These are phyloP conservation scores for Leptinotarsa juncta DNA, from an alignment of 2,888 invertebrate species.

Conservation along the genomic window DNA sequence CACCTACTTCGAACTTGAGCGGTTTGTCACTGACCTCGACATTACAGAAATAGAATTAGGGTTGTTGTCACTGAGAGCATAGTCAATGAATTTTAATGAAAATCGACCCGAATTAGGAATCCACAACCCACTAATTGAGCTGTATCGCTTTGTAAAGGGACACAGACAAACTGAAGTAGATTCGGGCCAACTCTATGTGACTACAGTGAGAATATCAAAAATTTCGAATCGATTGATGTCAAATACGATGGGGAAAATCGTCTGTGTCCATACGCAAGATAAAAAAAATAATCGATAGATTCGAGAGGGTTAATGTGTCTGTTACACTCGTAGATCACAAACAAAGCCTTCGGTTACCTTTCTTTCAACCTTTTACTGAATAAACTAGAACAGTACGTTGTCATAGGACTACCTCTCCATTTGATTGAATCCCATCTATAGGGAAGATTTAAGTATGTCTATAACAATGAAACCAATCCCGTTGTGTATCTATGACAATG, in stretches of 20 bases:
- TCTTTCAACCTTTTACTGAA: too few relatives aligned
- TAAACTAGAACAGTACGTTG: too few relatives aligned
- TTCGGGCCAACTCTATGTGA: neutral
- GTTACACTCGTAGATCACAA: too few relatives aligned
- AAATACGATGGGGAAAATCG: neutral
- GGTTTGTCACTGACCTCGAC: neutral
- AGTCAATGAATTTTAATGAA: constrained; percentile 1
- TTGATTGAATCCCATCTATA: too few relatives aligned
- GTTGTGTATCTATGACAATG: too few relatives aligned
- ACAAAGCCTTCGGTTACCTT: too few relatives aligned
- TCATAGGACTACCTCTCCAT: too few relatives aligned
- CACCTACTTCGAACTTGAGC: neutral
- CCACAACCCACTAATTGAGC: constrained; percentile 5
- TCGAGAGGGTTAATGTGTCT: too few relatives aligned
- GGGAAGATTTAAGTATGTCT: too few relatives aligned
- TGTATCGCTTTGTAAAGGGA: constrained; percentile 9
- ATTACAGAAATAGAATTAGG: neutral
- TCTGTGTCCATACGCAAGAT: too few relatives aligned
- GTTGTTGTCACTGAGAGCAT: constrained; percentile 4
- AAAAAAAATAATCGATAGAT: too few relatives aligned
- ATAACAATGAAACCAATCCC: too few relatives aligned
- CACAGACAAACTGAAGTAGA: neutral
- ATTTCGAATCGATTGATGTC: neutral
- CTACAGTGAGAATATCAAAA: neutral
- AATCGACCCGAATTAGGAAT: constrained; percentile 3